These are phyloP conservation scores for Helicolenus hilgendorfi DNA, from an alignment of 2,797 vertebrate species.

Conservation along the genomic window DNA sequence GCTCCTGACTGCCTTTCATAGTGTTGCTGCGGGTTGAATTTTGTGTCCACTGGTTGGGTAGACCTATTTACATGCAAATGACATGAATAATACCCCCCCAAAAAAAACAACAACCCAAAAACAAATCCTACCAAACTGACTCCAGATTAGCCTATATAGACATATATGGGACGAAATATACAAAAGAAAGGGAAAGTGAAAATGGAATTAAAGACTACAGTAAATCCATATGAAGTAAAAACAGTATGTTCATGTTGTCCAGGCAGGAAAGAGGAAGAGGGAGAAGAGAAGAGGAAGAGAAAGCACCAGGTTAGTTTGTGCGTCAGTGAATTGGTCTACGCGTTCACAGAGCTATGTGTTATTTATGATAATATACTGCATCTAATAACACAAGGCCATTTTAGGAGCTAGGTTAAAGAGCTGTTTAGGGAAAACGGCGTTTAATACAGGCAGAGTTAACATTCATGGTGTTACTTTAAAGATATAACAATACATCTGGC, in stretches of 20 bases:
- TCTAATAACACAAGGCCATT: too few species aligned
- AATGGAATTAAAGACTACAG: not conserved
- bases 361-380: too few species aligned
- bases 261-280: not conserved
- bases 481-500: not conserved
- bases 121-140: too few species aligned
- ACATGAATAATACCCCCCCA: not conserved
- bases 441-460: not conserved
- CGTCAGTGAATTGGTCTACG: too few species aligned
- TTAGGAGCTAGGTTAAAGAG: too few species aligned
- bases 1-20: not conserved
- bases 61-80: not conserved
- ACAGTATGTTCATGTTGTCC: not conserved
- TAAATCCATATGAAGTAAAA: not conserved
- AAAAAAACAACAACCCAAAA: too few species aligned
- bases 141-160: too few species aligned
- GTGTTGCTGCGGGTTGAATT: not conserved
- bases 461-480: not conserved
- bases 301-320: not conserved
- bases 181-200: not conserved
- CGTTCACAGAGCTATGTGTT: too few species aligned
- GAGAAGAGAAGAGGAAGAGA: not conserved
- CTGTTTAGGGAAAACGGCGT: not conserved
- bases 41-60: not conserved
- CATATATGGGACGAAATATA: not conserved